These are phyloP conservation scores for Heliconius nattereri DNA, from an alignment of 1,140 invertebrate genomes.

Conservation along the genomic window DNA sequence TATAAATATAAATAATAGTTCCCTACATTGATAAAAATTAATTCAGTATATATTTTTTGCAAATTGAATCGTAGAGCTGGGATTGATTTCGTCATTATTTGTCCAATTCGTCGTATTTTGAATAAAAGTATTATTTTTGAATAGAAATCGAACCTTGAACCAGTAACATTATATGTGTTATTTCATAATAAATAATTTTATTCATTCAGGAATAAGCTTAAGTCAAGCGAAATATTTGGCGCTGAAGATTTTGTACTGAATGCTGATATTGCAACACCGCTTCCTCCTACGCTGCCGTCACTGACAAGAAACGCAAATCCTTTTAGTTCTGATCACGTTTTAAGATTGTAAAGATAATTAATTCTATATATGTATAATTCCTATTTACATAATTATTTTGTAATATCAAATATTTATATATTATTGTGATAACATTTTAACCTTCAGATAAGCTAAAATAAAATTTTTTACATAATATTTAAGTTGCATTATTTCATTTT, in stretches of 20 bases:
- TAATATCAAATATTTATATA: background rate
- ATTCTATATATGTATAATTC: background rate
- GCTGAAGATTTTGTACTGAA: slow-evolving; percentile 28
- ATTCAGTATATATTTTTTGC: too few relatives aligned
- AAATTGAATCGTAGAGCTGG: too few relatives aligned
- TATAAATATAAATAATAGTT: too few relatives aligned
- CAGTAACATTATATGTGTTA: too few relatives aligned
- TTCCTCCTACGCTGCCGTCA: slow-evolving; percentile 29
- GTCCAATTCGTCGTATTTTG: too few relatives aligned
- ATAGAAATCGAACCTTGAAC: too few relatives aligned
- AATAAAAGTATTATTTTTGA: too few relatives aligned
- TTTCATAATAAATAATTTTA: background rate
- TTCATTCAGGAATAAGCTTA: slow-evolving; percentile 30
- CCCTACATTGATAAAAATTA: too few relatives aligned
- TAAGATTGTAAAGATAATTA: background rate
- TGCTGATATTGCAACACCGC: slow-evolving; percentile 24
- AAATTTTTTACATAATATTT: background rate
- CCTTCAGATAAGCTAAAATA: slow-evolving; percentile 4
- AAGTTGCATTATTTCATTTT: background rate
- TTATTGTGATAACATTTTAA: slow-evolving; percentile 6
- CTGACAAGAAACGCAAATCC: slow-evolving; percentile 4
- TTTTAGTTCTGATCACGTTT: background rate
- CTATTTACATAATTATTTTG: too few relatives aligned
- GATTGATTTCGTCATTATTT: too few relatives aligned
- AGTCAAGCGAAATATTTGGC: slow-evolving; percentile 23